These are phyloP conservation scores for Rhyacophila brunnea DNA, from an alignment of 1,140 invertebrate species.

Conservation along the genomic window DNA sequence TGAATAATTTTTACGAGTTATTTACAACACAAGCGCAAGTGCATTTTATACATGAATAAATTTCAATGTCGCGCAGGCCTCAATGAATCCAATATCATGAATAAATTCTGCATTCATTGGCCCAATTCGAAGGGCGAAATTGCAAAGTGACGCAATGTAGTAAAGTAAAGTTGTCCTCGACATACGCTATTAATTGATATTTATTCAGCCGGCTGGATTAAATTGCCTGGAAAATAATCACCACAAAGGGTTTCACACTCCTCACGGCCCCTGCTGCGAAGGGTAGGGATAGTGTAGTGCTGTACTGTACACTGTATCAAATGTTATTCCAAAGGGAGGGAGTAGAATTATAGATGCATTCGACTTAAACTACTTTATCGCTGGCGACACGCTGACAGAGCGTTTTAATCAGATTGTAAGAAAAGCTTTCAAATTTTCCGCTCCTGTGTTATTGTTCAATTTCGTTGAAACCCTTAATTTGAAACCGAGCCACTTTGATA, in stretches of 20 bases:
- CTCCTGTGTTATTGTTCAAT: no score
- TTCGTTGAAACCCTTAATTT: no score
- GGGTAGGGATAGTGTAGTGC: conserved; percentile 1
- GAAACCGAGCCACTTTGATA: no score
- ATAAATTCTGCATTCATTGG: no score
- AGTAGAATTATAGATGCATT: neutral
- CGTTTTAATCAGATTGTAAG: no score
- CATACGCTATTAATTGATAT: conserved; percentile 35
- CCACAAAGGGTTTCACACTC: conserved; percentile 32
- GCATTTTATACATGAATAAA: no score
- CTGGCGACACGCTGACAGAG: neutral
- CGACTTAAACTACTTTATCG: conserved; percentile 21
- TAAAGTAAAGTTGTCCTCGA: neutral
- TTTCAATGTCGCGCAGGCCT: no score
- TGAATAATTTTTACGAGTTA: no score
- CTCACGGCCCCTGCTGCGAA: neutral
- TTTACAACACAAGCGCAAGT: no score
- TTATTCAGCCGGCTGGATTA: conserved; percentile 31
- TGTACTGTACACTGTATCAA: conserved; percentile 28
- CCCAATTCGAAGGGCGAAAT: no score
- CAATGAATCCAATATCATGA: no score
- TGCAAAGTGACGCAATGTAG: neutral
- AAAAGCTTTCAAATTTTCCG: no score
- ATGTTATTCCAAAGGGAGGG: conserved; percentile 19
- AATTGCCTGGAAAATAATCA: conserved; percentile 35